Base-by-base conservation (phyloP, 2,113 vertebrate species). In the Procavia capensis region DNA sequence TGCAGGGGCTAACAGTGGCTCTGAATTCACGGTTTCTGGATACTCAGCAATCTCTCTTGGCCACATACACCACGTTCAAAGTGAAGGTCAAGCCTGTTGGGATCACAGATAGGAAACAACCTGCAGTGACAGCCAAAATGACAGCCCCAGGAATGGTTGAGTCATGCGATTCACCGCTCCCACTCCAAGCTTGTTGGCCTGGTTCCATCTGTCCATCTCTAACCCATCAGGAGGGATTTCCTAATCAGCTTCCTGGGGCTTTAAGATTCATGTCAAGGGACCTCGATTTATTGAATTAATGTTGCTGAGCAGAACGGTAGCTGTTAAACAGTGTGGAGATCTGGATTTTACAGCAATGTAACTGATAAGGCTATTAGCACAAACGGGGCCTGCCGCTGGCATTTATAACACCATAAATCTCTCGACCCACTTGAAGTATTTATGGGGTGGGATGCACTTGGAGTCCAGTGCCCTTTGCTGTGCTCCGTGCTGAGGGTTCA, bases 331-430 rank as follows among this genome's bases (percentile, higher is more conserved):
- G 98, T 91, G 97, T 96, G 97, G 98, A 97, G 97, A 98, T 97
- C 97, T 96, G 95, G 97, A 94, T 98, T 99, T 98, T 98, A 98
- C 96, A 97, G 98, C 98, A 98, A 98, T 97, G 97, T 98, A 98
- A 98, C 98, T 98, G 98, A 98, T 98, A 98, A 98, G 98, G 97
- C 98, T 97, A 98, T 99, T 99, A 98, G 98, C 98, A 98, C 98
- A 97, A 98, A 98, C 97, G 29, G 97, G 96, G 97, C 97, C 98
- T 97, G 91, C 97, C 91, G 43, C 96, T 98, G 97, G 97, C 98
- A 96, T 98, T 98, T 98, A 98, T 98, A 97, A 97, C 96, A 80
- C 97, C 95, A 93, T 98, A 98, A 98, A 98, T 98, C 98, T 98
- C 50, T 9, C 97, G 94, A 95, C 97, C 96, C 92, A 36, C 94